phyloP scores from a whole-genome alignment of 2,797 vertebrate species.

The Eurystomus glaucurus region DNA sequence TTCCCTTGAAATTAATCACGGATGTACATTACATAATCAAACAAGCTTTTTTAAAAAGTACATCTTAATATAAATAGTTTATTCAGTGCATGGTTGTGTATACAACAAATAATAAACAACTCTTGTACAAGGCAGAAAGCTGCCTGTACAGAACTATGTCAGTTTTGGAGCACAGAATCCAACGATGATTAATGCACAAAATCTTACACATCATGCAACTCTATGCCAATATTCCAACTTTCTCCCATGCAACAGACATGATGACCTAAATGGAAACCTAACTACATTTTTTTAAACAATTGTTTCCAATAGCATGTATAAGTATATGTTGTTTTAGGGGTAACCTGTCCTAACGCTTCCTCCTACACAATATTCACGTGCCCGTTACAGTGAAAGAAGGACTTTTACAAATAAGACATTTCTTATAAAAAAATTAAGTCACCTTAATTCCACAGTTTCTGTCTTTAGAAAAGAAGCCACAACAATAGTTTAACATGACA shows the following conservation, averaged over 20 bases:
- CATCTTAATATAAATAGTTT: slow-evolving; percentile 98
- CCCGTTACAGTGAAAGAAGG: slow-evolving; percentile 90
- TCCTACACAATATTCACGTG: slow-evolving; percentile 92
- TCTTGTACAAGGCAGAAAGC: slow-evolving; percentile 89
- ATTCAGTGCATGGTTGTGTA: slow-evolving; percentile 98
- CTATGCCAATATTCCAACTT: slow-evolving; percentile 94
- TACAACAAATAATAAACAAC: slow-evolving; percentile 99
- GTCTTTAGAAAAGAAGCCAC: slow-evolving; percentile 87
- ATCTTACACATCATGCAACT: slow-evolving; percentile 98
- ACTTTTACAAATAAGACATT: slow-evolving; percentile 94
- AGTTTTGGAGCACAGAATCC: slow-evolving; percentile 94
- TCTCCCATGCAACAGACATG: slow-evolving; percentile 99
- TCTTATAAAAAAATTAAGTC: slow-evolving; percentile 87
- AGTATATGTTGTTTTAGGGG: slow-evolving; percentile 87
- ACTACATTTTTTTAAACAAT: slow-evolving; percentile 86
- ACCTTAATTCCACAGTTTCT: slow-evolving; percentile 86
- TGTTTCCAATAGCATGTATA: slow-evolving; percentile 89
- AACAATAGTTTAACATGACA: slow-evolving; percentile 82
- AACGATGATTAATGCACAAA: slow-evolving; percentile 97
- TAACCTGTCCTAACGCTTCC: slow-evolving; percentile 90
- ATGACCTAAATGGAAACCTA: slow-evolving; percentile 92
- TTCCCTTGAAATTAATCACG: neutral
- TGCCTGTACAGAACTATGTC: slow-evolving; percentile 89
- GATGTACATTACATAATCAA: slow-evolving; percentile 50
- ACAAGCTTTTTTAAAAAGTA: slow-evolving; percentile 89